phyloP scores from a whole-genome alignment of 2,888 invertebrate species.

The Phyllotreta striolata region DNA sequence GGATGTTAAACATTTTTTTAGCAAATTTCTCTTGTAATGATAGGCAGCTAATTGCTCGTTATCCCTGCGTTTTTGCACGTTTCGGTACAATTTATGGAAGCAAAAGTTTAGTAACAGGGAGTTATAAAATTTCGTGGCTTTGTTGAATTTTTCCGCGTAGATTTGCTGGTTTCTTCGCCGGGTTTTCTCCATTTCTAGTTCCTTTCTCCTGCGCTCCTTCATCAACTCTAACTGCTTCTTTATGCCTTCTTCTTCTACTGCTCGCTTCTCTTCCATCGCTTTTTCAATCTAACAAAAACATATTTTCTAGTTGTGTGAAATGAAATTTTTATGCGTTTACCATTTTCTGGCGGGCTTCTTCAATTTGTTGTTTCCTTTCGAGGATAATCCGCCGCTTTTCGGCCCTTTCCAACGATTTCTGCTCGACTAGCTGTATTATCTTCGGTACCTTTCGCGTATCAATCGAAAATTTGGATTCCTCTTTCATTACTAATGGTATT shows the following conservation, averaged over 20 bases:
- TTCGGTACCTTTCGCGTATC: constrained; percentile 70
- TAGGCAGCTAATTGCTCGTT: constrained; percentile 53
- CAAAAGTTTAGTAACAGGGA: constrained; percentile 55
- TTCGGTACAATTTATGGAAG: constrained; percentile 57
- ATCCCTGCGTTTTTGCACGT: constrained; percentile 54
- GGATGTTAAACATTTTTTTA: constrained; percentile 42
- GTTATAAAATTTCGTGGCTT: constrained; percentile 60
- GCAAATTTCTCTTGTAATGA: constrained; percentile 48
- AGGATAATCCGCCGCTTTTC: constrained; percentile 60
- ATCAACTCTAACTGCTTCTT: constrained; percentile 69
- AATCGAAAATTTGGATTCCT: constrained; percentile 60
- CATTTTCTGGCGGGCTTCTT: constrained; percentile 65
- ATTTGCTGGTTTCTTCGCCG: constrained; percentile 65
- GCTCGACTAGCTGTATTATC: constrained; percentile 77
- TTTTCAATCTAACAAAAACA: constrained; percentile 53
- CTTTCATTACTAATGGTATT: constrained; percentile 61
- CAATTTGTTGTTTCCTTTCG: constrained; percentile 63
- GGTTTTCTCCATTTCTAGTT: constrained; percentile 65
- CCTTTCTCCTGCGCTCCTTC: constrained; percentile 68
- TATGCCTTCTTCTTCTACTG: constrained; percentile 69
- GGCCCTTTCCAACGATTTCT: constrained; percentile 72
- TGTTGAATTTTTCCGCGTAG: constrained; percentile 59
- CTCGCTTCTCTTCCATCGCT: constrained; percentile 65
- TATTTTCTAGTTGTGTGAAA: background rate
- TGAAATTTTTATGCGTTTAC: constrained; percentile 60